phyloP scores from a whole-genome alignment of 2,113 vertebrate species.

The Tylochromis polylepis region DNA sequence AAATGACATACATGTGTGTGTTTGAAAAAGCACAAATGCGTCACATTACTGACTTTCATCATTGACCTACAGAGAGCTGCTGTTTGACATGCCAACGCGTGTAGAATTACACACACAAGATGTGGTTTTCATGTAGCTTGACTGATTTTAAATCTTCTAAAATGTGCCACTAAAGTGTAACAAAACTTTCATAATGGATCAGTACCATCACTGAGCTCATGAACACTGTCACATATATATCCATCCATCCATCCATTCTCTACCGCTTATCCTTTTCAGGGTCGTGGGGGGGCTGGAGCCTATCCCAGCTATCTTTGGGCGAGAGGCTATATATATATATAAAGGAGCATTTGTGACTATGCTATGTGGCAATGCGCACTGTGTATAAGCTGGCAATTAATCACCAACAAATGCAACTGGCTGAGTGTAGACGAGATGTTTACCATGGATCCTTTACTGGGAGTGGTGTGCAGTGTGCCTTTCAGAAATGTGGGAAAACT shows the following conservation, averaged over 20 bases:
- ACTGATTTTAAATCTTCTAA: not conserved
- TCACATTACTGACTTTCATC: not conserved
- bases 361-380: not conserved
- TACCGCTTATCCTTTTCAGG: too few relatives aligned
- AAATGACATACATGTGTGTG: not conserved
- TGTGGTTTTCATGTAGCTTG: not conserved
- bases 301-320: too few relatives aligned
- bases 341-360: not conserved
- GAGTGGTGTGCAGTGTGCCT: not conserved
- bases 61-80: not conserved
- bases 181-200: not conserved
- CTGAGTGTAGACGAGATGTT: not conserved
- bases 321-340: too few relatives aligned
- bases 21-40: not conserved
- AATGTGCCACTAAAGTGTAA: not conserved
- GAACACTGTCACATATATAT: not conserved
- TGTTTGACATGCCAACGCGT: not conserved
- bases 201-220: not conserved
- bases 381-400: not conserved
- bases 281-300: too few relatives aligned
- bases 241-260: too few relatives aligned
- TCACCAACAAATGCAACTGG: not conserved
- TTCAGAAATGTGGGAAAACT: not conserved
- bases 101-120: not conserved
- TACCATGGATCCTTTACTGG: not conserved